Evolutionary conservation across 1,140 invertebrate genomes (phyloP).

Genomic region (Procambarus clarkii): DNA sequence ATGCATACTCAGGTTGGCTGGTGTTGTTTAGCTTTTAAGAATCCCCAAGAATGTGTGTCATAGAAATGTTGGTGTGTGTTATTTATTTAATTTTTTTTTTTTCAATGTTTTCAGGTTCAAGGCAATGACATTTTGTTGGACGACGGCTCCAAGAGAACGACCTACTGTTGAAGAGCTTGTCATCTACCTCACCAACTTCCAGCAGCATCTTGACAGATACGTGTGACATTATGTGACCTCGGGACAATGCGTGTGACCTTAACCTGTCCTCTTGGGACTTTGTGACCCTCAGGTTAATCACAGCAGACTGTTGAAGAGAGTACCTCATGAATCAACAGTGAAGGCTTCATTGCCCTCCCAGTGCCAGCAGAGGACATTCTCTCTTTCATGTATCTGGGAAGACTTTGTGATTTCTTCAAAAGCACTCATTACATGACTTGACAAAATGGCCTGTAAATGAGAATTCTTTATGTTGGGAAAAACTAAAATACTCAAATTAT

Average conservation of each 20-base stretch:
- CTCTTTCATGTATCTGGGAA: neutral
- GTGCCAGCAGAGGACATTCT: neutral
- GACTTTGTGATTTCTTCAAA: neutral
- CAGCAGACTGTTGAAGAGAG: neutral
- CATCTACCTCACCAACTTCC: constrained; percentile 68
- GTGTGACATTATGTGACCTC: constrained; percentile 51
- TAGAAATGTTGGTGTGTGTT: no score
- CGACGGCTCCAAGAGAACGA: constrained; percentile 84
- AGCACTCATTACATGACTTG: neutral
- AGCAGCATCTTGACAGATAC: constrained; percentile 69
- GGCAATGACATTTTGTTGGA: constrained; percentile 95
- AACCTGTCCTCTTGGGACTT: neutral
- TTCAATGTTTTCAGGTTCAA: constrained; percentile 59
- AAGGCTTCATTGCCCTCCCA: neutral
- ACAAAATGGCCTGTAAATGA: neutral
- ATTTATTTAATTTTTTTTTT: neutral
- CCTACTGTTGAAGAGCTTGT: constrained; percentile 78
- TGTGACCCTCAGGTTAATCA: neutral
- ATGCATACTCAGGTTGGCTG: no score
- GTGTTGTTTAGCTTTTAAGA: no score
- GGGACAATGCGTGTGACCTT: neutral
- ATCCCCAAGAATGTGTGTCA: no score
- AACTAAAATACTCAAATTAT: neutral
- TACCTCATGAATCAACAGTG: neutral
- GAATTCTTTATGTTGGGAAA: neutral